These are phyloP conservation scores for Drosophila kuntzei DNA, from an alignment of 2,888 invertebrate genomes.

Conservation along the genomic window DNA sequence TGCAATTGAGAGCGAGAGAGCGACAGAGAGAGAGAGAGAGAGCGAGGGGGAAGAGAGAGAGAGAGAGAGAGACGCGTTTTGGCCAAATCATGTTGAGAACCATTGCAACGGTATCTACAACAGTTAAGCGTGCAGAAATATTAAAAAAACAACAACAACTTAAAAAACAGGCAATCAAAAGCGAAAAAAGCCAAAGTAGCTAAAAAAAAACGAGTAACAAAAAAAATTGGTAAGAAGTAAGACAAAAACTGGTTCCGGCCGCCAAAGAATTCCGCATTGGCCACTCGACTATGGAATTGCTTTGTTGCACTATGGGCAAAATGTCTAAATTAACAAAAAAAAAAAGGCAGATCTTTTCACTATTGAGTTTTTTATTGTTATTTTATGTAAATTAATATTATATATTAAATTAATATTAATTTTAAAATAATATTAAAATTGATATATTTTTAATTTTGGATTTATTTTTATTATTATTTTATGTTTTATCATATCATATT, in stretches of 20 bases:
- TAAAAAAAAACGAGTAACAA: slow-evolving; percentile 44
- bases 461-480: too few species aligned
- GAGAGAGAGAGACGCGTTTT: slow-evolving; percentile 42
- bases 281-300: slow-evolving; percentile 53
- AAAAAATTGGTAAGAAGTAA: slow-evolving; percentile 62
- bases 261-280: slow-evolving; percentile 70
- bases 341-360: neutral
- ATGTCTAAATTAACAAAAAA: neutral
- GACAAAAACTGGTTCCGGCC: slow-evolving; percentile 76
- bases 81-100: slow-evolving; percentile 72
- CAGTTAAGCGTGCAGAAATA: slow-evolving; percentile 77
- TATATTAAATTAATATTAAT: too few species aligned
- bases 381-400: too few species aligned
- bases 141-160: slow-evolving; percentile 44
- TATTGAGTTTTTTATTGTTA: too few species aligned
- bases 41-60: neutral
- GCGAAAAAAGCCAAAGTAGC: slow-evolving; percentile 37
- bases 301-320: slow-evolving; percentile 31
- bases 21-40: neutral
- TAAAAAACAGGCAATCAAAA: slow-evolving; percentile 44
- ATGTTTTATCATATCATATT: too few species aligned
- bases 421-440: too few species aligned
- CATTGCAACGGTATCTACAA: slow-evolving; percentile 72
- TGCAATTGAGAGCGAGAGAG: slow-evolving; percentile 14
- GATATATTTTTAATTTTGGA: too few species aligned